Base-by-base conservation (phyloP, 1,140 invertebrate species). In the Diabrotica virgifera region DNA sequence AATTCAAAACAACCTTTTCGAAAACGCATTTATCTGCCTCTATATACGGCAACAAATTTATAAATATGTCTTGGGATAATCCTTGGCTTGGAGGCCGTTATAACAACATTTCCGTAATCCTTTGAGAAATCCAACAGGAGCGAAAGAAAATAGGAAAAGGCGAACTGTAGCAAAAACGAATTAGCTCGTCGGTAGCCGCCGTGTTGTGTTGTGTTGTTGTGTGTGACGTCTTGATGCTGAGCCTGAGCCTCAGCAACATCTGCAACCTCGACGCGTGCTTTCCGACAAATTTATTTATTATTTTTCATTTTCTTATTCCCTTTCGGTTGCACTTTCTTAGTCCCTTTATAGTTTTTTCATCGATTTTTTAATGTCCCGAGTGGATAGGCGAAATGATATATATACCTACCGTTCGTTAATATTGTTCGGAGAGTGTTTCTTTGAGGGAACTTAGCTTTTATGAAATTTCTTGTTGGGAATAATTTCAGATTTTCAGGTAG, bases 111-210 rank as follows among this genome's bases (percentile, higher is more conserved):
- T 36, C n/a, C n/a, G 54, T 57, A 57, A 57, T 57, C 55, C 55
- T 57, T 57, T 12, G 14, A 51, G 37, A 66, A 66, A 62, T 66
- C 64, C 59, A 60, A 10, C 59, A n/a, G 59, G 54, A 52, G 53
- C 50, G 14, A 51, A 51, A 66, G 59, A 61, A 61, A 46, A 57
- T 50, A 65, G 54, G 57, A 46, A 57, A 54, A 65, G 54, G 52
- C 65, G 37, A 53, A 56, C 46, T 53, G 12, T 11, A 57, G 54
- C 53, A 65, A 66, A 66, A 61, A 37, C 53, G 65, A 66, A 66
- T 66, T 66, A 66, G 52, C 51, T 56, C 62, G 64, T 66, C 59
- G n/a, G n/a, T n/a, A n/a, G n/a, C n/a, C n/a, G 50, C 52, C 36
- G 24, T 24, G 24, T 24, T 24, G 24, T 24, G 24, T 24, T 2